Percentiles rank a stretch among this genome's conserved stretches.
Conservation (phyloP, 2,888 invertebrate genomes). For the Drosophila subsilvestris region DNA sequence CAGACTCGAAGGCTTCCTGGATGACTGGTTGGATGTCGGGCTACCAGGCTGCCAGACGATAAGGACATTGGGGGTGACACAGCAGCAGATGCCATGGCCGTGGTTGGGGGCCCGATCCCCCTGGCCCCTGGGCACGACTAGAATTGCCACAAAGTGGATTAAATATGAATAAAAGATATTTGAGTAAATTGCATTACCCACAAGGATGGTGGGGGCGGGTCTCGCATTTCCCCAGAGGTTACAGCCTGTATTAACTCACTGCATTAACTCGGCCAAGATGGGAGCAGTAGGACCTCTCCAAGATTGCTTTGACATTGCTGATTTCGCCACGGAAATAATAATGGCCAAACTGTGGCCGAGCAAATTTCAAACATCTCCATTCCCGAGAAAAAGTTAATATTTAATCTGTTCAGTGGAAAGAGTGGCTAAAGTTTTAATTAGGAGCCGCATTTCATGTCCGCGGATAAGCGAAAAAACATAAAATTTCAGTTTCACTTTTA, state of each 20-base stretch:
- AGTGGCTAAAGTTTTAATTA: constrained; percentile 52
- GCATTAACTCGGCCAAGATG: constrained; percentile 47
- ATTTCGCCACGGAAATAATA: constrained; percentile 24
- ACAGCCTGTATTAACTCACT: constrained; percentile 47
- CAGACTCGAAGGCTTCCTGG: constrained; percentile 17
- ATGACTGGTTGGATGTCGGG: constrained; percentile 6
- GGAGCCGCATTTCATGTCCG: constrained; percentile 41
- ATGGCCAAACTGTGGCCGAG: constrained; percentile 21
- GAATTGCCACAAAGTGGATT: constrained; percentile 75
- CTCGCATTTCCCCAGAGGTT: constrained; percentile 28
- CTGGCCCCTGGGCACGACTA: constrained; percentile 30
- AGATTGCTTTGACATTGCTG: constrained; percentile 44
- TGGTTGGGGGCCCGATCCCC: background rate
- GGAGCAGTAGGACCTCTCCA: constrained; percentile 2
- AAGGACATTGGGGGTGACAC: constrained; percentile 32
- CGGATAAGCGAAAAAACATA: constrained; percentile 34
- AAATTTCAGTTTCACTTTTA: constrained; percentile 55
- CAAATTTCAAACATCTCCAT: constrained; percentile 5
- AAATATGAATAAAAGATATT: constrained; percentile 78
- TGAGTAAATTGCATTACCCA: constrained; percentile 74
- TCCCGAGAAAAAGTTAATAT: constrained; percentile 32
- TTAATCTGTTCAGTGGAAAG: constrained; percentile 30
- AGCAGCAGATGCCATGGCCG: constrained; percentile 11
- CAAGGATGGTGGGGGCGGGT: background rate
- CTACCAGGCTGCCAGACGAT: constrained; percentile 15